Evolutionary conservation across 2,888 invertebrate genomes (phyloP).

Genomic region (Cephus spinipes): DNA sequence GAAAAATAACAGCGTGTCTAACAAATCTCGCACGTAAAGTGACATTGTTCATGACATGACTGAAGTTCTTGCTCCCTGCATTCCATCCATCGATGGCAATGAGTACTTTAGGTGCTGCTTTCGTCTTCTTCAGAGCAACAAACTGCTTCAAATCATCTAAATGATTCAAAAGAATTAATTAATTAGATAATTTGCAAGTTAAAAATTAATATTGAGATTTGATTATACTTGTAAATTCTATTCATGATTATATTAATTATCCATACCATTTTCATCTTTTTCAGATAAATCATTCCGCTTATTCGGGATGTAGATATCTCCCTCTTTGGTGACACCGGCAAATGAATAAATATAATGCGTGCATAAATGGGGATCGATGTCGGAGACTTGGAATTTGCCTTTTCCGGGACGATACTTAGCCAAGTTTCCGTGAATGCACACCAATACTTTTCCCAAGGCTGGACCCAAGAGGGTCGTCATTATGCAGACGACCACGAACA

Average conservation of each 20-base stretch:
- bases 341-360: constrained; percentile 85
- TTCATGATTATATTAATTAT: too few relatives aligned
- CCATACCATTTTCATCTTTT: too few relatives aligned
- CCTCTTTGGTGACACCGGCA: constrained; percentile 72
- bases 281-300: constrained; percentile 61
- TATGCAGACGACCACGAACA: too few relatives aligned
- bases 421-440: constrained; percentile 83
- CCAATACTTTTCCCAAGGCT: constrained; percentile 51
- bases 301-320: constrained; percentile 71
- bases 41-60: constrained; percentile 67
- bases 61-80: constrained; percentile 72
- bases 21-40: constrained; percentile 69
- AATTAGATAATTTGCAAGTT: too few relatives aligned
- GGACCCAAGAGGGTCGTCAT: too few relatives aligned
- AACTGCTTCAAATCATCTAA: constrained; percentile 68
- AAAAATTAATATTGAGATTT: too few relatives aligned
- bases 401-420: constrained; percentile 72
- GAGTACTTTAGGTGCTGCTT: constrained; percentile 70
- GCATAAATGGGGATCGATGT: constrained; percentile 77
- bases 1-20: constrained; percentile 69
- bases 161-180: not conserved
- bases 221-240: too few relatives aligned
- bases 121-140: constrained; percentile 68
- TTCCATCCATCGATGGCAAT: constrained; percentile 76
- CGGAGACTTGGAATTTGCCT: constrained; percentile 75